Base-by-base conservation (phyloP, 2,888 invertebrate species). In the Hyles lineata region DNA sequence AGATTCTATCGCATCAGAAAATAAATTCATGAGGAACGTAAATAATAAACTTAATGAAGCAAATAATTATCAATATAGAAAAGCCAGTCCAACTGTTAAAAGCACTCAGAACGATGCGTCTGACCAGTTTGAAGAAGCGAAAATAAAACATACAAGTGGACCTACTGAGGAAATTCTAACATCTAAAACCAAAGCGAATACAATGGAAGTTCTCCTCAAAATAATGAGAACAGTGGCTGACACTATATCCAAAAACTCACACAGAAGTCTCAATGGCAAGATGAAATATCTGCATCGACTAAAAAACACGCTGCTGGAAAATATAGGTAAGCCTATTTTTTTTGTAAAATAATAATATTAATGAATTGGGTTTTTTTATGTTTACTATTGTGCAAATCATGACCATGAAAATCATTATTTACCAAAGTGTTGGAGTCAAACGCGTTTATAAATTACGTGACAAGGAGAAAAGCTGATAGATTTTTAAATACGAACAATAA, bases 311-410 rank as follows among this genome's bases (percentile, higher is more conserved):
- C 90, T 97, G 29, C 89, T 97, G 76, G 86, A 88, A 32, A 96
- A 96, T 82, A 97, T 97, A 79, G 96, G 97, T 97, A 91, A 94
- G 95, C 78, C 8, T 15, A 1, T 52, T 15, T 23, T n/a, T 9
- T 58, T 2, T 55, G 55, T 21, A 60, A 60, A 60, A 1, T 8
- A 35, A 9, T 35, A 35, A 29, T 29, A 29, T 29, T 29, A 29
- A 29, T 5, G 29, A 29, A 29, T n/a, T n/a, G n/a, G 35, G 8
- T 35, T 35, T 35, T 9, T 35, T 35, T 7, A 35, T 8, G 35
- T 35, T 29, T 4, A 29, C 9, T 43, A 15, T 11, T 11, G 43
- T 43, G 43, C 43, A 15, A 43, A 43, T 43, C 11, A 15, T 11
- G 43, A 43, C 1, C 1, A 43, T 15, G 15, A 43, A 43, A 43